phyloP scores from a whole-genome alignment of 2,888 invertebrate genomes.

The Nasonia oneida region DNA sequence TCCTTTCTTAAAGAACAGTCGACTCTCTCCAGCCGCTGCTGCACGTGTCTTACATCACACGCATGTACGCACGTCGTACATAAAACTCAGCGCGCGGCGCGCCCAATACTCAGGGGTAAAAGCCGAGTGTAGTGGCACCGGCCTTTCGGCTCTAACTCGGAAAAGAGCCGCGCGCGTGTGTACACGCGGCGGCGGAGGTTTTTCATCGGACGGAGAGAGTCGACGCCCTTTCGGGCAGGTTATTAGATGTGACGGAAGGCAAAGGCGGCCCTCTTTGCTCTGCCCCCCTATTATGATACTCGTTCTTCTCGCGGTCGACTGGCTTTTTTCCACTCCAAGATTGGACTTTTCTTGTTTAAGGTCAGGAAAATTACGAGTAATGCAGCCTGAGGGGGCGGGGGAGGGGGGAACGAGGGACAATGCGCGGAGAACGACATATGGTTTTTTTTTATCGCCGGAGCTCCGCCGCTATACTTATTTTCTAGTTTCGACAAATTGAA shows the following conservation, averaged over 20 bases:
- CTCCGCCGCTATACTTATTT: not conserved
- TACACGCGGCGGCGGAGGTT: conserved; percentile 27
- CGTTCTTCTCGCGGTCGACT: not conserved
- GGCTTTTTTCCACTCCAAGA: not conserved
- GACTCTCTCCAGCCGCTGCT: too few species aligned
- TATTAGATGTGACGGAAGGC: conserved; percentile 39
- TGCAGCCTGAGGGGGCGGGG: not conserved
- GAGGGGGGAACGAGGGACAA: not conserved
- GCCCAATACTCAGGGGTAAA: conserved; percentile 2
- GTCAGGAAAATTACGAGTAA: conserved; percentile 50
- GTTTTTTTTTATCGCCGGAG: conserved; percentile 2
- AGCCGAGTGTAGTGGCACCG: not conserved
- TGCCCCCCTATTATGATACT: not conserved
- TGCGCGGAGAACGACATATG: conserved; percentile 11
- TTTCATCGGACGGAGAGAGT: conserved; percentile 43
- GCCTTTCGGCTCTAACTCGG: conserved; percentile 11
- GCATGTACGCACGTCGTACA: not conserved
- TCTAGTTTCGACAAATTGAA: conserved; percentile 14
- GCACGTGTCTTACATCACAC: conserved; percentile 5
- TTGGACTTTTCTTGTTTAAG: conserved; percentile 40
- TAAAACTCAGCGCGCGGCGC: conserved; percentile 30
- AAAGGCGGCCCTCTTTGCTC: not conserved
- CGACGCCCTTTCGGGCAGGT: conserved; percentile 51
- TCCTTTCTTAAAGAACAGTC: too few species aligned
- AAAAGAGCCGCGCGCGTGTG: conserved; percentile 8